Conservation (phyloP, 2,888 invertebrate genomes). For the Acanthosoma haemorrhoidale region DNA sequence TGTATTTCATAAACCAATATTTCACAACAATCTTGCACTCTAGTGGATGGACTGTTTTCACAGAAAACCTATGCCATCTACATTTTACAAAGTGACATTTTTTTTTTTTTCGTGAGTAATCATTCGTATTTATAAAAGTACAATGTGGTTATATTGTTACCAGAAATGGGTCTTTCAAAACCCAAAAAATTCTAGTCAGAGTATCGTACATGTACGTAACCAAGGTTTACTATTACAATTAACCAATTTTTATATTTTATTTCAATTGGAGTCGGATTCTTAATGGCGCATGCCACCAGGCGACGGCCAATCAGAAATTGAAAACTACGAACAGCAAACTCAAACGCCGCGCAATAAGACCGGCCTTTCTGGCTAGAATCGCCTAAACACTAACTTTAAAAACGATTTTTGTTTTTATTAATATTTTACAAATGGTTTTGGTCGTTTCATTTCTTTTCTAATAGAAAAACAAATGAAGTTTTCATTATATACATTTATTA, state of each 20-base stretch:
- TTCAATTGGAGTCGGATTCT: constrained; percentile 18
- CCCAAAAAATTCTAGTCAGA: no score
- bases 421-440: neutral
- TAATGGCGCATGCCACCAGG: neutral
- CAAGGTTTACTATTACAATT: neutral
- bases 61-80: constrained; percentile 20
- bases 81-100: constrained; percentile 5
- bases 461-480: no score
- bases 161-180: no score
- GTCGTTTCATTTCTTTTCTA: constrained; percentile 7
- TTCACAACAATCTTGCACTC: constrained; percentile 11
- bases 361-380: neutral
- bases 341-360: neutral
- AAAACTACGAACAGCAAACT: neutral
- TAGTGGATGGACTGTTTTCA: constrained; percentile 24
- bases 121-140: constrained; percentile 7
- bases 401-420: neutral
- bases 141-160: neutral
- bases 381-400: neutral
- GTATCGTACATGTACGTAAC: neutral
- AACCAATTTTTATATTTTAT: neutral
- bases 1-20: constrained; percentile 15
- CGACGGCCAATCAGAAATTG: neutral
- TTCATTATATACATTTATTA: no score
- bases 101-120: neutral